These are phyloP conservation scores for Steatocranus sp. DNA, from an alignment of 2,797 vertebrate genomes.

Conservation along the genomic window DNA sequence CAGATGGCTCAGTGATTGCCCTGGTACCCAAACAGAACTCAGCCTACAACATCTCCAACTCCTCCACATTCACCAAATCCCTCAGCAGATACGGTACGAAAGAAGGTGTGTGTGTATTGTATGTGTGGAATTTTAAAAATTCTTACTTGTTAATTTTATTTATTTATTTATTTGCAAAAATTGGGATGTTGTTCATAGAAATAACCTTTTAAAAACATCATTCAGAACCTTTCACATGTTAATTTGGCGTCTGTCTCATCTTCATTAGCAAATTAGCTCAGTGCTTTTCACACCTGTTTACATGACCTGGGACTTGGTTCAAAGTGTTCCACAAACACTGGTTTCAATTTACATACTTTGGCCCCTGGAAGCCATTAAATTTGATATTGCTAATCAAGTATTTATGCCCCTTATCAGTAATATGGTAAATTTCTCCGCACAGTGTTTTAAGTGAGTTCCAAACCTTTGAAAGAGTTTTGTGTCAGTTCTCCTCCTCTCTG, in stretches of 20 bases:
- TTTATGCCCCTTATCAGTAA: not conserved
- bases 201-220: not conserved
- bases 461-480: not conserved
- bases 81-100: slow-evolving; percentile 97
- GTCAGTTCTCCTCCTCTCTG: not conserved
- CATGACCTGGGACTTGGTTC: not conserved
- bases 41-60: slow-evolving; percentile 99
- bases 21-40: slow-evolving; percentile 98
- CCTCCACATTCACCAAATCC: slow-evolving; percentile 97
- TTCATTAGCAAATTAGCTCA: not conserved
- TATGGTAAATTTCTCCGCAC: not conserved
- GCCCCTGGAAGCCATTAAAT: not conserved
- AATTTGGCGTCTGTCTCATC: not conserved
- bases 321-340: not conserved
- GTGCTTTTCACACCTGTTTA: not conserved
- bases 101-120: slow-evolving; percentile 59
- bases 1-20: slow-evolving; percentile 92
- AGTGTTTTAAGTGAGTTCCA: not conserved
- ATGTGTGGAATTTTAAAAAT: not conserved
- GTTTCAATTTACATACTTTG: not conserved
- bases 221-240: not conserved
- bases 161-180: not conserved
- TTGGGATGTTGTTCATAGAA: not conserved
- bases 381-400: not conserved
- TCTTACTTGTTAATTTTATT: not conserved